These are phyloP conservation scores for Drosophila burlai DNA, from an alignment of 1,140 invertebrate species.

Conservation along the genomic window DNA sequence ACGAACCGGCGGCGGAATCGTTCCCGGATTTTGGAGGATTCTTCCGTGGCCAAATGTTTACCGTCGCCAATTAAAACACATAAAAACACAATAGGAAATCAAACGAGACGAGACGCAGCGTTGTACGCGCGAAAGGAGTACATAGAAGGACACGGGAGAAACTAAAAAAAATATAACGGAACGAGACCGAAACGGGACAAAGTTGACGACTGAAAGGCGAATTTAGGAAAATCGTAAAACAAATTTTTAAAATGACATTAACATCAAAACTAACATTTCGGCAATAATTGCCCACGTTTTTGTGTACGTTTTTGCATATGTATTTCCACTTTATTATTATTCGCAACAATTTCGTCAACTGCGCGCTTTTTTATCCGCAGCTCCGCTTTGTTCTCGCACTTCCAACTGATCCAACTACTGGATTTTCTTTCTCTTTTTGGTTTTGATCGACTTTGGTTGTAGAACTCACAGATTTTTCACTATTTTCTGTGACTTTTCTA, in stretches of 20 bases:
- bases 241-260: slow-evolving; percentile 20
- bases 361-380: not conserved
- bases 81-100: slow-evolving; percentile 21
- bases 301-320: not conserved
- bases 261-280: slow-evolving; percentile 24
- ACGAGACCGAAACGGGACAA: slow-evolving; percentile 28
- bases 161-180: slow-evolving; percentile 27
- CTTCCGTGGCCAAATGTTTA: not conserved
- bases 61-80: not conserved
- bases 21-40: not conserved
- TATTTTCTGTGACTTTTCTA: slow-evolving; percentile 11
- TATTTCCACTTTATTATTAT: slow-evolving; percentile 12
- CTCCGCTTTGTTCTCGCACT: slow-evolving; percentile 25
- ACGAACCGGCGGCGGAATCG: slow-evolving; percentile 2
- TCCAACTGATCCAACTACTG: not conserved
- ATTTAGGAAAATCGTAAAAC: not conserved
- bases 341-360: slow-evolving; percentile 28
- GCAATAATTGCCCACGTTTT: slow-evolving; percentile 12
- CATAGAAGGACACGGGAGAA: slow-evolving; percentile 45
- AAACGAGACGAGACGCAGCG: not conserved
- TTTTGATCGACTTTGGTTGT: too few species aligned
- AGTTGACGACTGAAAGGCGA: slow-evolving; percentile 1
- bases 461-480: slow-evolving; percentile 7
- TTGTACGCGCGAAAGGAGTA: slow-evolving; percentile 25
- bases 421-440: not conserved